These are phyloP conservation scores for Clarias fuscus DNA, from an alignment of 2,797 vertebrate genomes.

Conservation along the genomic window DNA sequence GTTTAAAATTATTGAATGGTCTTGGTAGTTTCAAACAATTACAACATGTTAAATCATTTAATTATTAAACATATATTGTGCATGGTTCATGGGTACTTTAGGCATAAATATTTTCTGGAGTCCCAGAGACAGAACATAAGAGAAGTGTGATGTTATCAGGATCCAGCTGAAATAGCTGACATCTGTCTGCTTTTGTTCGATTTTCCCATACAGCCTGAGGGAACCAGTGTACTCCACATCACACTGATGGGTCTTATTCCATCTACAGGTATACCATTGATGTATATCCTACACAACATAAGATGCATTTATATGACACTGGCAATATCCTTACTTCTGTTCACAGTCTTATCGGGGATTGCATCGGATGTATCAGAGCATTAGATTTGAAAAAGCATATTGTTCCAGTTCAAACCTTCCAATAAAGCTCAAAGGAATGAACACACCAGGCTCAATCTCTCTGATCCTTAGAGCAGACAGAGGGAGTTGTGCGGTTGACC, in stretches of 20 bases:
- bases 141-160: constrained; percentile 35
- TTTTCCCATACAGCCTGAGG: constrained; percentile 23
- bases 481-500: constrained; percentile 23
- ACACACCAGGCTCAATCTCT: constrained; percentile 19
- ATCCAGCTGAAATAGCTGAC: constrained; percentile 42
- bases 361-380: constrained; percentile 27
- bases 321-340: constrained; percentile 24
- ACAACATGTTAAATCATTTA: not conserved
- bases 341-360: constrained; percentile 32
- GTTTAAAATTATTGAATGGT: not conserved
- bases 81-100: not conserved
- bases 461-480: constrained; percentile 39
- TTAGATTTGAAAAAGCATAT: constrained; percentile 17
- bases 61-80: not conserved
- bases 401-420: constrained; percentile 29
- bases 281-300: constrained; percentile 3
- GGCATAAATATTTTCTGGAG: constrained; percentile 22
- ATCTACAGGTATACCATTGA: constrained; percentile 17
- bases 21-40: not conserved
- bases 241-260: constrained; percentile 9
- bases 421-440: constrained; percentile 42
- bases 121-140: not conserved
- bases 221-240: constrained; percentile 17
- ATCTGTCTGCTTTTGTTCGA: constrained; percentile 26
- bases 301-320: constrained; percentile 33